Percentiles rank a stretch among this genome's conserved stretches.
phyloP scores from a whole-genome alignment of 2,797 vertebrate species.

The Halcyon smyrnensis region DNA sequence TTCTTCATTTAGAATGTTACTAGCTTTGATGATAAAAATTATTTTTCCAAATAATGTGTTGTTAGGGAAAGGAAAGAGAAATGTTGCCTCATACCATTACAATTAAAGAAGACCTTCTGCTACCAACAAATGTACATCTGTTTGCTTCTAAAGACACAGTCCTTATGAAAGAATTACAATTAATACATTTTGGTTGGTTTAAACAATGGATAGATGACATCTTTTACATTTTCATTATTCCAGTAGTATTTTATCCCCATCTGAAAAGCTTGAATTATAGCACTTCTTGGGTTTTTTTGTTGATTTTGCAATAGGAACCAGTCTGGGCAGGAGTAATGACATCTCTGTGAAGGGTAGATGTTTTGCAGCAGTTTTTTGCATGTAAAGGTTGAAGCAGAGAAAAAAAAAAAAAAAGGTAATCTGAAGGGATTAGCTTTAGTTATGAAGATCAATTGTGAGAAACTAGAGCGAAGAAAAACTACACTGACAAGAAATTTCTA shows the following conservation, averaged over 20 bases:
- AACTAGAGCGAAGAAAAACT: conserved; percentile 71
- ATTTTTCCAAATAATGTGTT: not conserved
- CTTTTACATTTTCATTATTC: conserved; percentile 55
- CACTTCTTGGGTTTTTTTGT: conserved; percentile 6
- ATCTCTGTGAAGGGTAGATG: conserved; percentile 29
- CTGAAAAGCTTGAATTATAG: conserved; percentile 64
- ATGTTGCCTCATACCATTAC: not conserved
- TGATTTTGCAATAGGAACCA: conserved; percentile 22
- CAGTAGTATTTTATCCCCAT: conserved; percentile 58
- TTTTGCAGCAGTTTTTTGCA: not conserved
- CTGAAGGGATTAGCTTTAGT: conserved; percentile 61
- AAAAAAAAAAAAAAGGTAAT: conserved; percentile 60
- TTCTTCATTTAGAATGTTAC: conserved; percentile 6
- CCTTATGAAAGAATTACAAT: conserved; percentile 60
- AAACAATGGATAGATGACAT: conserved; percentile 76
- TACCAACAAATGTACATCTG: not conserved
- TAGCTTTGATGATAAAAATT: not conserved
- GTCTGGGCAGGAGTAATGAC: conserved; percentile 17
- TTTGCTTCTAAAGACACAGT: conserved; percentile 60
- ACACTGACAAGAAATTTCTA: conserved; percentile 14
- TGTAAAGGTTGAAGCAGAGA: not conserved
- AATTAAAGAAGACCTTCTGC: not conserved
- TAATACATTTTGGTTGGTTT: conserved; percentile 70
- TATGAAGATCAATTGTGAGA: conserved; percentile 71
- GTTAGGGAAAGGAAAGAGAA: not conserved